Conservation (phyloP, 2,888 invertebrate species). For the Leptinotarsa haldemani region DNA sequence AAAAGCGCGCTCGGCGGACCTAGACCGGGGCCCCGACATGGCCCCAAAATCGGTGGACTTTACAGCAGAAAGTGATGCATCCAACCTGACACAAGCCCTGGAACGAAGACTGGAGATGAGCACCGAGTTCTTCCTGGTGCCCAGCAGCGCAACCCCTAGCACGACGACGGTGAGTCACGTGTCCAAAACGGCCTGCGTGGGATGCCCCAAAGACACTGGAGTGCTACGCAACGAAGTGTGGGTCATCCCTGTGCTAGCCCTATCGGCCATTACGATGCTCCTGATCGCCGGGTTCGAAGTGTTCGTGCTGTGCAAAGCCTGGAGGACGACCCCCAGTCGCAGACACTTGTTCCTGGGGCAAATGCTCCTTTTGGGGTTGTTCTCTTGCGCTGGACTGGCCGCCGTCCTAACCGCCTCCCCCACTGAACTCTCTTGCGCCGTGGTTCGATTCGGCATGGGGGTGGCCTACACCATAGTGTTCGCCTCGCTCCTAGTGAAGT, state of each 20-base stretch:
- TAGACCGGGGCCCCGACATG: slow-evolving; percentile 54
- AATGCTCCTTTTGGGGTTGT: slow-evolving; percentile 85
- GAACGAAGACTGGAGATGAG: slow-evolving; percentile 79
- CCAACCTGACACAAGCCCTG: slow-evolving; percentile 46
- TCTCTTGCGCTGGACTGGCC: slow-evolving; percentile 83
- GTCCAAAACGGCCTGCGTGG: slow-evolving; percentile 62
- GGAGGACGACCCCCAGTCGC: slow-evolving; percentile 84
- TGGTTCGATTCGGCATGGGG: slow-evolving; percentile 85
- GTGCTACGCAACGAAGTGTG: slow-evolving; percentile 80
- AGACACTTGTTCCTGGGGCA: slow-evolving; percentile 89
- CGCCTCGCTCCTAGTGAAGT: slow-evolving; percentile 91
- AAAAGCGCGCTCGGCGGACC: slow-evolving; percentile 55
- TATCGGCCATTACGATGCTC: slow-evolving; percentile 86
- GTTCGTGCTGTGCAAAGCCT: slow-evolving; percentile 88
- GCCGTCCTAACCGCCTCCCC: slow-evolving; percentile 83
- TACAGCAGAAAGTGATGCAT: slow-evolving; percentile 33
- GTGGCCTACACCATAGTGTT: slow-evolving; percentile 88
- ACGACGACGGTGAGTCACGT: slow-evolving; percentile 54
- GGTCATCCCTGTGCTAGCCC: slow-evolving; percentile 89
- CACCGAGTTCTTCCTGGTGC: slow-evolving; percentile 86
- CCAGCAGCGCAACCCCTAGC: slow-evolving; percentile 66
- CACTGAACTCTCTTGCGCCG: slow-evolving; percentile 82
- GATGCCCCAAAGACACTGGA: slow-evolving; percentile 50
- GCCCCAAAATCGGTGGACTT: slow-evolving; percentile 37
- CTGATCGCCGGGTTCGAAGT: slow-evolving; percentile 89